Conservation (phyloP, 2,113 vertebrate genomes). For the Apaloderma vittatum region DNA sequence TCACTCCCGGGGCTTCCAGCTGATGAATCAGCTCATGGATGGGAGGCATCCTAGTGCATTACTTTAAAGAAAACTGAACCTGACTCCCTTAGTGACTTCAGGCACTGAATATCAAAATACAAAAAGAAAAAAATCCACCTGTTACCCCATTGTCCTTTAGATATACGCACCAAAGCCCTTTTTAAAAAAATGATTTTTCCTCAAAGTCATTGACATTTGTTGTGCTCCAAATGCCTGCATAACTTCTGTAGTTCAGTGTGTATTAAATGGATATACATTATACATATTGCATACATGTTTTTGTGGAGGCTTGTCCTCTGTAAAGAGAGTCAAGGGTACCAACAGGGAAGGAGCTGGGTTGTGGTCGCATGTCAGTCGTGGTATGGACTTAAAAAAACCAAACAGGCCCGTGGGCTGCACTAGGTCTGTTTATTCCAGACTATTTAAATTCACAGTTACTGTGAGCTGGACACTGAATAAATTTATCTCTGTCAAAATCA, state of each 20-base stretch:
- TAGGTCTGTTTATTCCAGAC: background rate
- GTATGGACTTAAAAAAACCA: background rate
- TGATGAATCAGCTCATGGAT: no score
- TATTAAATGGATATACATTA: background rate
- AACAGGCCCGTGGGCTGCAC: fast-evolving
- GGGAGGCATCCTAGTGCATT: background rate
- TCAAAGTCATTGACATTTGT: background rate
- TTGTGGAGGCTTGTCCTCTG: background rate
- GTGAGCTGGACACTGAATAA: background rate
- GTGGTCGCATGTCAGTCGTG: background rate
- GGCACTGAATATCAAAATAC: background rate
- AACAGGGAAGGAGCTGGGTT: background rate
- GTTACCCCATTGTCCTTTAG: background rate
- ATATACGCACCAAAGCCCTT: background rate
- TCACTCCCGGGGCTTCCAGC: no score
- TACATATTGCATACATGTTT: fast-evolving
- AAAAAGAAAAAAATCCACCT: fast-evolving
- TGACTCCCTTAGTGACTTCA: background rate
- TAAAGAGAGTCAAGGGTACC: background rate
- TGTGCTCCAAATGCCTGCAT: fast-evolving
- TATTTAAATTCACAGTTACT: background rate
- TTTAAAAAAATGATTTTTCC: background rate
- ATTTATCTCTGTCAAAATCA: background rate
- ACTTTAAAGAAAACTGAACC: background rate
- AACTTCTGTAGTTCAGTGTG: background rate